These are phyloP conservation scores for Malachius bipustulatus DNA, from an alignment of 2,888 invertebrate genomes.

Conservation along the genomic window DNA sequence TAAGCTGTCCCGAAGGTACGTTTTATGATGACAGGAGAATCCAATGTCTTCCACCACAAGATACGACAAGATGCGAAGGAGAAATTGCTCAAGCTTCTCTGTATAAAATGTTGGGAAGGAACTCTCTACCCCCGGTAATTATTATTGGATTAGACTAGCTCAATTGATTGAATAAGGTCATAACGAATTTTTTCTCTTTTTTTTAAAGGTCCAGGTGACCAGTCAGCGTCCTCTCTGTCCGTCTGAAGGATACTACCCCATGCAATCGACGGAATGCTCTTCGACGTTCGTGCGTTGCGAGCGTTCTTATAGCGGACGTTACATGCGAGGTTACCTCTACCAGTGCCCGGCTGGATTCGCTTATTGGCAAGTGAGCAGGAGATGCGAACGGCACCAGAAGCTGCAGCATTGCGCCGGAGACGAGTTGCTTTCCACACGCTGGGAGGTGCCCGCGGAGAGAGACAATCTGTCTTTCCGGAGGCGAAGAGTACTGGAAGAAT, in stretches of 20 bases:
- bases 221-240: constrained; percentile 49
- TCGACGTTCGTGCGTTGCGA: constrained; percentile 62
- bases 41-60: constrained; percentile 56
- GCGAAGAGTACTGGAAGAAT: too few relatives aligned
- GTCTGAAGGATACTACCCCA: constrained; percentile 54
- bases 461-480: constrained; percentile 39
- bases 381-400: constrained; percentile 55
- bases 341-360: constrained; percentile 66
- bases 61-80: constrained; percentile 47
- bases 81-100: constrained; percentile 43
- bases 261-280: constrained; percentile 53
- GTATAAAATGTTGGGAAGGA: constrained; percentile 42
- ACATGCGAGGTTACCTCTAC: constrained; percentile 55
- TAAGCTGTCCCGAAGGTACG: constrained; percentile 66
- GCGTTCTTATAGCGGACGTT: constrained; percentile 36
- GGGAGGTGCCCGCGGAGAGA: constrained; percentile 46
- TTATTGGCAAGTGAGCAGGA: constrained; percentile 66
- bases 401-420: constrained; percentile 48
- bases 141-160: constrained; percentile 3
- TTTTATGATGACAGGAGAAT: constrained; percentile 61
- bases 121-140: constrained; percentile 47
- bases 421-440: constrained; percentile 35
- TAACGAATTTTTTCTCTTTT: background rate
- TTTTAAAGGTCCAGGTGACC: constrained; percentile 50
- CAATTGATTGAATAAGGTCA: background rate